These are phyloP conservation scores for Nephotettix cincticeps DNA, from an alignment of 1,140 invertebrate genomes.

Conservation along the genomic window DNA sequence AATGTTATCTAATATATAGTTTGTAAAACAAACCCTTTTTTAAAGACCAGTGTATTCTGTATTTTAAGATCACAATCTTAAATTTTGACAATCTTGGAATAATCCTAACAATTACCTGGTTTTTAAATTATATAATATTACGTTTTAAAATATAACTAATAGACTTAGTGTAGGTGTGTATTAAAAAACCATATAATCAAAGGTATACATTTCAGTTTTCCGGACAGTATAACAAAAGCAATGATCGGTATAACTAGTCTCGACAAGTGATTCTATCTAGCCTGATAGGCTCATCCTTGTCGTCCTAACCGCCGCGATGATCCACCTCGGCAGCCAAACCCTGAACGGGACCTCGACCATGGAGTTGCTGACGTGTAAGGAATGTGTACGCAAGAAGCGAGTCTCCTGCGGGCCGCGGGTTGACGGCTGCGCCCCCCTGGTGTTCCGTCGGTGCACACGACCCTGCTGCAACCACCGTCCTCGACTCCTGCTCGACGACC, in stretches of 20 bases:
- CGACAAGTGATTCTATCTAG: neutral
- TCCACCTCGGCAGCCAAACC: neutral
- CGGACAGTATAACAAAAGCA: neutral
- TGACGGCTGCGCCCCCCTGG: neutral
- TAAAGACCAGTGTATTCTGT: no score
- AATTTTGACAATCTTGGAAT: no score
- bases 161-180: neutral
- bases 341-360: conserved; percentile 15
- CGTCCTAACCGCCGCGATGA: no score
- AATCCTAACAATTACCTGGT: no score
- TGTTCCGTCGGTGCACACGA: neutral
- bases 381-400: conserved; percentile 3
- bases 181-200: neutral
- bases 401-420: neutral
- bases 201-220: neutral
- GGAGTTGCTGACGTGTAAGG: conserved; percentile 16
- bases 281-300: neutral
- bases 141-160: no score
- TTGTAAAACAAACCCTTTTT: no score
- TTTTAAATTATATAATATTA: no score
- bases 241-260: neutral
- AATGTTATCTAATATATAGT: no score
- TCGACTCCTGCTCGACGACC: conserved; percentile 17
- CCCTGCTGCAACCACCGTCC: conserved; percentile 24
- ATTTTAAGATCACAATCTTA: no score